Base-by-base conservation (phyloP, 2,113 vertebrate species). In the Oceanodroma tethys region DNA sequence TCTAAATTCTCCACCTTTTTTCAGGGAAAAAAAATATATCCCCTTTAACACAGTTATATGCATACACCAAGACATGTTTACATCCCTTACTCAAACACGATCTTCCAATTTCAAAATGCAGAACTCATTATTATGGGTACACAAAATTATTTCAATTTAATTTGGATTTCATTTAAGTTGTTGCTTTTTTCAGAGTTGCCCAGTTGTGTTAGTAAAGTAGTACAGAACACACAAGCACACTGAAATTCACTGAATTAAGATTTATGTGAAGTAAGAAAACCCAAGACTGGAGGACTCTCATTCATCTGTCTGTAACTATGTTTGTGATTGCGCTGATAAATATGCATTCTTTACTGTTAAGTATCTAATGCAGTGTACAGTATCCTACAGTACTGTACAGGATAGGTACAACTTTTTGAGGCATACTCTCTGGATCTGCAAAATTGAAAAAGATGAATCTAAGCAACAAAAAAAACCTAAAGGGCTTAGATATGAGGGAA, bases 11-110 rank as follows among this genome's bases (percentile, higher is more conserved):
- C 29, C 43, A 73, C 29, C 23, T 62, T 70, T 40, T 70, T 68
- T 45, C 22, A 60, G 34, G 62, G 56, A 59, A 82, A 59, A 16
- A 5, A 29, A 25, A 43, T 4, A 36, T 3, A 88, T 13, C 10
- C 19, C 22, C 17, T 53, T n/a, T 29, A 82, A 21, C 29, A 56
- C 15, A 87, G 32, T 16, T 55, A 40, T 5, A 66, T 5, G 7
- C 22, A 80, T 5, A 53, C 34, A 65, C 13, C 16, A 16, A 66
- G 27, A 66, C 11, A 45, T 2, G 13, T 47, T 62, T 30, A 90
- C 16, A 48, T 16, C 27, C 20, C 45, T 58, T 58, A 45, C 25
- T 48, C 50, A 62, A 75, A 42, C 10, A 65, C 0, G 0, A 45
- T 7, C 8, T 80, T 78, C 53, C 62, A 12, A 2, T 68, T 85